Evolutionary conservation across 2,888 invertebrate species (phyloP), one percentile per base, ranked within the genome.

Genomic region (Drosophila kuntzei): DNA sequence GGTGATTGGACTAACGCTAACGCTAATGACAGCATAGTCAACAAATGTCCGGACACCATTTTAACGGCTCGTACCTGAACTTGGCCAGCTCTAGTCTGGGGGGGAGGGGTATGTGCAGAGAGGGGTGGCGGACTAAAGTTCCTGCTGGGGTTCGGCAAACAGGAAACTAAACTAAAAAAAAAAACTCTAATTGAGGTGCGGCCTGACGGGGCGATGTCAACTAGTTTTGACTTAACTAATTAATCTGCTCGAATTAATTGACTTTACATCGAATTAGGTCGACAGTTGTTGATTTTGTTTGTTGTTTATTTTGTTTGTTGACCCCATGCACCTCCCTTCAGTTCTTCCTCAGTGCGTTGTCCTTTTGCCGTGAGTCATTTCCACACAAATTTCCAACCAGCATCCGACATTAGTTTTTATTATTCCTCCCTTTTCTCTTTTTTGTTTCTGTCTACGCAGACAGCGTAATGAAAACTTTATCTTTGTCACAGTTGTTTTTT

Each of bases 391-490:
- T 53, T 66, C 34, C 61, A 47, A 57, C 36, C 77, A 79, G 79
- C 75, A 79, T 79, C 79, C 74, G 70, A 65, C 64, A 69, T 78
- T 74, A 76, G 78, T 78, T 78, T 69, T 74, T 74, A 69, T 62
- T 50, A 37, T 27, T 51, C 12, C 16, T 6, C 37, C 41, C 12
- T 22, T 9, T 34, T 25, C 55, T 20, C 41, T 65, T 36, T 12
- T 49, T 44, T 44, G 41, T 63, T 51, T 44, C 37, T 47, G 16
- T 27, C n/a, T 43, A 62, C 55, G 41, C 41, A 29, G 57, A 50
- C 85, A 79, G 86, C 65, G 84, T 83, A 88, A 84, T 84, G 87
- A 84, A 87, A 88, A 88, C 68, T 88, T 88, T 88, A 68, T 87
- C 84, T 87, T 73, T 84, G 84, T 88, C 83, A 66, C 65, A 72